phyloP scores from a whole-genome alignment of 2,113 vertebrate genomes.

The Melanocharis versteri region DNA sequence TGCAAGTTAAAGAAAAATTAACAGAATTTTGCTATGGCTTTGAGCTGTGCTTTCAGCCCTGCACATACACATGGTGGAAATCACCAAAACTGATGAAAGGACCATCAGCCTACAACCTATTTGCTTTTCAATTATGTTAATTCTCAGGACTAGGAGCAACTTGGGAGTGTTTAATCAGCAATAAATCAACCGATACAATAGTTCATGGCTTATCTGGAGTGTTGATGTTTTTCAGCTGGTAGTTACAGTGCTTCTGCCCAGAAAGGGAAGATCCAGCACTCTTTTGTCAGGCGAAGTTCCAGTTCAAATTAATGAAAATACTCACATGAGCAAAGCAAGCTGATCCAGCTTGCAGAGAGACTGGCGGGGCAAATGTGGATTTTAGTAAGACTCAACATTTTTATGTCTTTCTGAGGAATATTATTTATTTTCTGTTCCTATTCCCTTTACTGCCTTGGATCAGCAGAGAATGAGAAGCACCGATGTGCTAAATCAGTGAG shows the following conservation, averaged over 20 bases:
- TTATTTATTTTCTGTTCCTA: conserved; percentile 37
- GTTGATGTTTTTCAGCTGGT: conserved; percentile 53
- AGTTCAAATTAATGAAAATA: conserved; percentile 9
- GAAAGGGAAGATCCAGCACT: neutral
- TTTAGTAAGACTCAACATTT: neutral
- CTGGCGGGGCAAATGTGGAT: neutral
- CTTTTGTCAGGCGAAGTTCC: conserved; percentile 8
- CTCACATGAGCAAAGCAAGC: neutral
- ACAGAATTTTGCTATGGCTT: neutral
- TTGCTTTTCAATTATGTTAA: neutral
- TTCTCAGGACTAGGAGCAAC: neutral
- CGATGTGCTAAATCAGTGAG: conserved; percentile 11
- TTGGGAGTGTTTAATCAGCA: conserved; percentile 27
- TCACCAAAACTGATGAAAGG: neutral
- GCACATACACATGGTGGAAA: neutral
- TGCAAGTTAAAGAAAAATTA: neutral
- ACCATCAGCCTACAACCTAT: neutral
- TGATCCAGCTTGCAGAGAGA: neutral
- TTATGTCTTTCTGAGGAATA: conserved; percentile 42
- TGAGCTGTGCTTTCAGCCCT: neutral
- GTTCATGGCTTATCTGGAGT: conserved; percentile 36
- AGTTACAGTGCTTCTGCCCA: conserved; percentile 6
- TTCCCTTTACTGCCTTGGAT: conserved; percentile 47
- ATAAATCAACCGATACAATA: neutral
- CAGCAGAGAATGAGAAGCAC: conserved; percentile 9